Base-by-base conservation (phyloP, 2,113 vertebrate species). In the Anthoscopus minutus region DNA sequence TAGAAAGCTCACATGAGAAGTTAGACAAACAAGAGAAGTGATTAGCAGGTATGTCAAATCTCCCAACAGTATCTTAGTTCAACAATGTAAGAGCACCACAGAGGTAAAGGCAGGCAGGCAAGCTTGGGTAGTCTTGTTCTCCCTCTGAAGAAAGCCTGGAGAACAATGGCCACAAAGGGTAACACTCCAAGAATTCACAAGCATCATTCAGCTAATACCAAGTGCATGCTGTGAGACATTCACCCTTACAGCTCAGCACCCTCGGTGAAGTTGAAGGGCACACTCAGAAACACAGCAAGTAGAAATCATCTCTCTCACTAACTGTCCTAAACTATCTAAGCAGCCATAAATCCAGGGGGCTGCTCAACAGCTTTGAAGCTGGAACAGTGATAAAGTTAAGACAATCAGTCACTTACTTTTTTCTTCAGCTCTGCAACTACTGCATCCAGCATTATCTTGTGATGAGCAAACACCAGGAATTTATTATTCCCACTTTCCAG, bases 401-500 rank as follows among this genome's bases (percentile, higher is more conserved):
- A 82, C 10, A 10, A 74, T 62, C 24, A 72, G 82, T 28, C 56
- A 69, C 96, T 97, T 96, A 99, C 99, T 98, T 99, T 99, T 85
- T 98, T 98, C n/a, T 92, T 93, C 58, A 99, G 98, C 53, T 98
- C 98, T 23, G 93, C 89, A 35, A 94, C 97, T 84, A 99, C 87
- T 44, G 98, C 98, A 96, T 99, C 98, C 97, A 99, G 96, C 71
- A 99, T 93, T 67, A 98, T 91, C 94, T 98, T 99, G 90, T 99
- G 99, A 97, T 99, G 99, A 30, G 98, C 99, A 66, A 99, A 99
- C 74, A 99, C 98, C n/a, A 99, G 97, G 94, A 99, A 99, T 98
- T 99, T 99, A 95, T 99, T 97, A 94, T 98, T 98, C 64, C 99
- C 99, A 81, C 99, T 98, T 96, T 99, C 99, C 97, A 99, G 91